Base-by-base conservation (phyloP, 2,888 invertebrate species). In the Leptura quadrifasciata region DNA sequence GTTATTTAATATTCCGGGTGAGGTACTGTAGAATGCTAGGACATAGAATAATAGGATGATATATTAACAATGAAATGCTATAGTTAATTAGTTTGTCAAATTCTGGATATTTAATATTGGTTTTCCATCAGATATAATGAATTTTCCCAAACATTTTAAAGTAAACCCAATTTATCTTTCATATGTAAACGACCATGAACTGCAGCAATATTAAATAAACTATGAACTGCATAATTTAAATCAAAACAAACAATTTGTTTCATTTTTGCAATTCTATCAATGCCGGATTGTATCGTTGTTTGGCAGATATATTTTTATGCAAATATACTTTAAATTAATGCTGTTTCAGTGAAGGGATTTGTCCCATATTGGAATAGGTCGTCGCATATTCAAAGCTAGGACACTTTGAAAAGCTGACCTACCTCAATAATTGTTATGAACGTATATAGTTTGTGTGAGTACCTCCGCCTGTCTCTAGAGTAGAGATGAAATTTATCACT, bases 31-130 rank as follows among this genome's bases (percentile, higher is more conserved):
- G 17, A 35, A 18, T 39, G 24, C 35, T n/a, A n/a, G n/a, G n/a
- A n/a, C n/a, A n/a, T n/a, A n/a, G n/a, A 17, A 20, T 20, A 17
- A 10, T 63, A 39, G 63, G 20, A 63, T 20, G 18, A 63, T 18
- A 15, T 8, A 61, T 61, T 35, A 61, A 35, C 35, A 61, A 63
- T 20, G 35, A 39, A 63, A 35, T 21, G 39, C 20, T 60, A 31
- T 20, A 39, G 63, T 39, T 35, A 63, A 39, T 63, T 39, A 31
- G 15, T 60, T 60, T 60, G 31, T 31, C 60, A 31, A 39, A 39
- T 63, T 20, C 39, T 12, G 63, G 39, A 63, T 39, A 63, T 63
- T 63, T 63, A 39, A 63, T 63, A 39, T 8, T 63, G 63, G 35
- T 61, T 61, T 61, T 31, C 18, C 27, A 31, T 61, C n/a, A 18